Evolutionary conservation across 2,888 invertebrate genomes (phyloP).

Genomic region (Lysandra coridon): DNA sequence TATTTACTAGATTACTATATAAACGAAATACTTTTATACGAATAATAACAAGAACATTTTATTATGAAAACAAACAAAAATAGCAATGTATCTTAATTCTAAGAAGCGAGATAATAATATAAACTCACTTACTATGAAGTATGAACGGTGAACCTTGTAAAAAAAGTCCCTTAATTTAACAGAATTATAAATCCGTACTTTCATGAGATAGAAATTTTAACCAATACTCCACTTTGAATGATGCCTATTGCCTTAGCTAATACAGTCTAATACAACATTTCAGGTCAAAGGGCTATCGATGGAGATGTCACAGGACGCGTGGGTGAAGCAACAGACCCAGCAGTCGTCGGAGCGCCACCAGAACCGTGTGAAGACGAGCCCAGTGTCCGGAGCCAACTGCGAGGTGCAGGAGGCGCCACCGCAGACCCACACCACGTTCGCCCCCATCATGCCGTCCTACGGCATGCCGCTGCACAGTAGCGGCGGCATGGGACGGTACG

Average conservation of each 20-base stretch:
- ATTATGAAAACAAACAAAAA: no score
- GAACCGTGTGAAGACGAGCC: slow-evolving; percentile 72
- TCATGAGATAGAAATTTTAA: no score
- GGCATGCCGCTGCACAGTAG: slow-evolving; percentile 64
- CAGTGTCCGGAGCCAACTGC: slow-evolving; percentile 68
- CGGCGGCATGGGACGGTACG: slow-evolving; percentile 74
- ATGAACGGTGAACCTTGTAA: no score
- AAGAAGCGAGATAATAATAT: no score
- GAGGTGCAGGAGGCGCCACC: slow-evolving; percentile 78
- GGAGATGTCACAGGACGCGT: slow-evolving; percentile 77
- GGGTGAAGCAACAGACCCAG: slow-evolving; percentile 75
- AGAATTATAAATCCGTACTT: no score
- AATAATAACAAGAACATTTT: no score
- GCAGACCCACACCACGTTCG: slow-evolving; percentile 66
- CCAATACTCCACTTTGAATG: no score
- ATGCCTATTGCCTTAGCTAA: background rate
- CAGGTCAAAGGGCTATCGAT: slow-evolving; percentile 76
- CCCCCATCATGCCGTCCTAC: slow-evolving; percentile 71
- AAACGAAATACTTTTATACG: no score
- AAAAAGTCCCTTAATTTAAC: no score
- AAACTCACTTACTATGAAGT: no score
- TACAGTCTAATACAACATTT: slow-evolving; percentile 41
- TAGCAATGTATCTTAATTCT: no score
- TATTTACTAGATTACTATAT: no score
- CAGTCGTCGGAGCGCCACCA: slow-evolving; percentile 68